Percentiles rank a stretch among this genome's conserved stretches.
phyloP scores from a whole-genome alignment of 2,888 invertebrate genomes.

The Ariolimax columbianus region DNA sequence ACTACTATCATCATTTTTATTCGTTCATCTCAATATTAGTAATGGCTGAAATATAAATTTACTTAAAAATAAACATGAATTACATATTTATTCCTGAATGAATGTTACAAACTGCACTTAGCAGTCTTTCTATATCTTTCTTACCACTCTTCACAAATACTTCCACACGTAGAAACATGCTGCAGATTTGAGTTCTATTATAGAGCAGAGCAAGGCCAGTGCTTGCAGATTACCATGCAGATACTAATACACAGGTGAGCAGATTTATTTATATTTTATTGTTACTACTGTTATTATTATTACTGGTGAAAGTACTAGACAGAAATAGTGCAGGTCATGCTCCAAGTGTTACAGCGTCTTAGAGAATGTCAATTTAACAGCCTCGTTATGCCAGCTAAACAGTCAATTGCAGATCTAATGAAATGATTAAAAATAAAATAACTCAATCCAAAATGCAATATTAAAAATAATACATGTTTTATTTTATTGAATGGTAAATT shows the following conservation, averaged over 20 bases:
- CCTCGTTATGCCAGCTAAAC: neutral
- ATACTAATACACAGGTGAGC: neutral
- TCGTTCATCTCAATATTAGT: neutral
- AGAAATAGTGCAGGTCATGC: slow-evolving; percentile 18
- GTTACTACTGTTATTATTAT: slow-evolving; percentile 16
- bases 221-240: slow-evolving; percentile 20
- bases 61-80: no score
- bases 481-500: neutral
- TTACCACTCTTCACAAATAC: neutral
- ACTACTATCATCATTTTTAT: neutral
- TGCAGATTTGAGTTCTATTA: neutral
- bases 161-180: neutral
- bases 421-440: neutral
- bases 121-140: neutral
- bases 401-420: neutral
- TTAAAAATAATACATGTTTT: no score
- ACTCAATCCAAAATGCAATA: neutral
- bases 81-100: neutral
- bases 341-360: neutral
- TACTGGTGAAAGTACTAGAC: neutral
- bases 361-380: neutral
- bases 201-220: neutral
- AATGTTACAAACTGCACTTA: neutral
- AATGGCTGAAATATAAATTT: neutral
- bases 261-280: neutral